These are phyloP conservation scores for Sus cebifrons DNA, from an alignment of 2,797 vertebrate genomes.

Conservation along the genomic window DNA sequence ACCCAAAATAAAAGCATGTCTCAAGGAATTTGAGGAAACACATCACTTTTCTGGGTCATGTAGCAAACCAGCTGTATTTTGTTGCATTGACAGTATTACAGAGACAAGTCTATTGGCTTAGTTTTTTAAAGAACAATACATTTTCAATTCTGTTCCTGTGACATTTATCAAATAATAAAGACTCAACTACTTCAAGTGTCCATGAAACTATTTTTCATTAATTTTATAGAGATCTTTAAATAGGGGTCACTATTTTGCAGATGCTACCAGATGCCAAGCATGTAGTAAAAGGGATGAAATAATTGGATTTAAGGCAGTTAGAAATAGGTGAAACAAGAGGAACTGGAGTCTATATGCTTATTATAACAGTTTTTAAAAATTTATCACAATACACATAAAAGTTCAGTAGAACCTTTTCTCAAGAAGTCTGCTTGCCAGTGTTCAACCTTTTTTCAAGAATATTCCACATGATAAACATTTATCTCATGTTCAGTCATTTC, in stretches of 20 bases:
- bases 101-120: background rate
- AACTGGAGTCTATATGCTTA: background rate
- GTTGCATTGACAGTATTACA: background rate
- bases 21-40: slow-evolving; percentile 19
- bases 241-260: background rate
- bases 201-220: slow-evolving; percentile 21
- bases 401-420: background rate
- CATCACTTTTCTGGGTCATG: background rate
- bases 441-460: background rate
- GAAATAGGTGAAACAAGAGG: background rate
- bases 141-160: background rate
- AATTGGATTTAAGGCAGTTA: background rate
- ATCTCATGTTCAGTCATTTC: background rate
- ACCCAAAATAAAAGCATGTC: background rate
- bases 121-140: background rate
- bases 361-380: background rate
- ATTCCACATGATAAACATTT: background rate
- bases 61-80: slow-evolving; percentile 14
- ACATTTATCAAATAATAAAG: slow-evolving; percentile 8
- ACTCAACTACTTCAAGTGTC: background rate
- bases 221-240: slow-evolving; percentile 38
- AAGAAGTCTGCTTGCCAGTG: background rate
- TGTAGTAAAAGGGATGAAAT: background rate
- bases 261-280: background rate
- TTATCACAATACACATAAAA: background rate